Evolutionary conservation across 92 coral and sea anemone genomes (phyloP), one percentile per base, ranked within the genome.

Genomic region (Siderastrea radians): DNA sequence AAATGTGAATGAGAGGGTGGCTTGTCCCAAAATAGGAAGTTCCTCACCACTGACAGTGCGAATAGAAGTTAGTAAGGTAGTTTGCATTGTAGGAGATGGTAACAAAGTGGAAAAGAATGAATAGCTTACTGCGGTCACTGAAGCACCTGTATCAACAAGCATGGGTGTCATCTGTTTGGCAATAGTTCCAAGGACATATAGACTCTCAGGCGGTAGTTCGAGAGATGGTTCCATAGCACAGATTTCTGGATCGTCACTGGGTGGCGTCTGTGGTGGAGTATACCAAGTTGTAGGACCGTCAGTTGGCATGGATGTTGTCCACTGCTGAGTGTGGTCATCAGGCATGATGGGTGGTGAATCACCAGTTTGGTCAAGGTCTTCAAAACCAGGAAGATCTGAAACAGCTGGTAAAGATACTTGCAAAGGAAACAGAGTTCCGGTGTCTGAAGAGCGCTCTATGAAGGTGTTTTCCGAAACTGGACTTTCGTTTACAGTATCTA

Each of bases 31-130:
- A 1, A 81, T 74, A 8, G 82, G 48, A 13, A 92, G 54, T 45
- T 77, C 44, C 43, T 90, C 86, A 0, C 95, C 93, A 68, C 88
- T 93, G n/a, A 93, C 93, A 12, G 93, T 85, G 11, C 83, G 65
- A 15, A 93, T 54, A 6, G 72, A 15, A 0, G 67, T 82, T 1
- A 72, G 6, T 7, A 45, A 3, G 4, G 72, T 19, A 4, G 92
- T 52, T 0, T 53, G 7, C 0, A 84, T 44, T 7, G 66, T 80
- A 2, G 72, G 75, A 0, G 72, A 15, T 2, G 68, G 75, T 0
- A 85, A 75, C 12, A 74, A 8, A 8, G 3, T 55, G 2, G 74
- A 78, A 45, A 76, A 73, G 51, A 87, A 55, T 2, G 15, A 44
- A 1, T 72, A 19, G 49, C 84, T 79, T 6, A 93, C 58, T n/a